Percentiles rank a stretch among this genome's conserved stretches.
phyloP scores from a whole-genome alignment of 2,113 vertebrate genomes.

The Merops nubicus region DNA sequence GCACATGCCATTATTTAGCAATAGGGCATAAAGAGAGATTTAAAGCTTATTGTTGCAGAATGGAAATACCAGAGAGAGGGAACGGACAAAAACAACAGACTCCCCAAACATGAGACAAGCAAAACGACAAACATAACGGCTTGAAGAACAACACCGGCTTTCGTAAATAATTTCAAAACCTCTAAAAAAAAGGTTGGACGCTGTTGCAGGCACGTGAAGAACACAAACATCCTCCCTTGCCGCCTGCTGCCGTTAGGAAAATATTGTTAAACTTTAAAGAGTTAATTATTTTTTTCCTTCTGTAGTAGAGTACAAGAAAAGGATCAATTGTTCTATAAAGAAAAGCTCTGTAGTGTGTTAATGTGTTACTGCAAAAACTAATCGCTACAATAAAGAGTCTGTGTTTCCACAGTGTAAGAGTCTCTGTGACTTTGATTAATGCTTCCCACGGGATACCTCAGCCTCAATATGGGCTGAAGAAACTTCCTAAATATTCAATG shows the following conservation, averaged over 20 bases:
- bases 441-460: slow-evolving; percentile 88
- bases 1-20: slow-evolving; percentile 89
- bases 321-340: slow-evolving; percentile 84
- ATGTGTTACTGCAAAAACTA: slow-evolving; percentile 87
- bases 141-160: slow-evolving; percentile 55
- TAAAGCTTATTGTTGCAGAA: slow-evolving; percentile 87
- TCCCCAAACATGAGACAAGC: slow-evolving; percentile 81
- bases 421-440: slow-evolving; percentile 86
- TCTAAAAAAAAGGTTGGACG: slow-evolving; percentile 27
- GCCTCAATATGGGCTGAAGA: slow-evolving; percentile 88
- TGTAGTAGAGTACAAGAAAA: slow-evolving; percentile 76
- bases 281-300: slow-evolving; percentile 75
- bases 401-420: slow-evolving; percentile 83
- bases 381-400: slow-evolving; percentile 86
- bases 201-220: slow-evolving; percentile 13
- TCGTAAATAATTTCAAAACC: slow-evolving; percentile 46
- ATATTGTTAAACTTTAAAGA: slow-evolving; percentile 82
- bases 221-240: neutral
- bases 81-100: slow-evolving; percentile 83
- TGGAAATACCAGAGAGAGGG: slow-evolving; percentile 82
- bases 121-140: slow-evolving; percentile 71
- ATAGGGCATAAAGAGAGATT: slow-evolving; percentile 86
- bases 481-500: slow-evolving; percentile 91
- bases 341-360: slow-evolving; percentile 85
- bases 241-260: slow-evolving; percentile 54